Evolutionary conservation across 2,888 invertebrate species (phyloP), one percentile per base, ranked within the genome.

Genomic region (Aleiodes testaceus): DNA sequence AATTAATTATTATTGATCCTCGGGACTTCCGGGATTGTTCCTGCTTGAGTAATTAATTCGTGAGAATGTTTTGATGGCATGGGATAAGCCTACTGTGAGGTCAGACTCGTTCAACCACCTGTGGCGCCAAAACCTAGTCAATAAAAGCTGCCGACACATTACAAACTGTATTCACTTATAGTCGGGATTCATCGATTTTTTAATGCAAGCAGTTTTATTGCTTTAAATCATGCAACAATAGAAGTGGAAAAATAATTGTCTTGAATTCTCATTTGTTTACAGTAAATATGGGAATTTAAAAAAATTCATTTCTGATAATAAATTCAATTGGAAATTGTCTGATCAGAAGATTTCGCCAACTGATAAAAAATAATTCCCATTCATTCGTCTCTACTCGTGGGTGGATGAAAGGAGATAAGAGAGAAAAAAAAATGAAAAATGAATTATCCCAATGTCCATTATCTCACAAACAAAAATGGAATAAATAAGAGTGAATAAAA

Each of bases 31-130:
- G 2, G 55, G 55, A 55, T 30, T 22, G 7, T 36, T 36, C 36
- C 9, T 36, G 36, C 36, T 55, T 55, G 55, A 30, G 55, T 55
- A 55, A 55, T 55, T 55, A 55, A 55, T 55, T 55, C 55, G 36
- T 55, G 55, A 16, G 36, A 30, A 30, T 12, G 55, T 14, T 36
- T 26, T 9, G 55, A 55, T 55, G 30, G 55, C 14, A 36, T 12
- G 55, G 55, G 55, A 55, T 55, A 55, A 53, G 22, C 55, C 55
- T 36, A 6, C 30, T 14, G 55, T 55, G 36, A 55, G 55, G 55
- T 55, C 55, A 55, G 16, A 14, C 30, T 7, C 36, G 36, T 36
- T 36, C 14, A 55, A 55, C 55, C 55, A 55, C 55, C 55, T 55
- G 55, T 55, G 55, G 55, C 30, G 55, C 55, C 55, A 30, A 55